Conservation (phyloP, 2,888 invertebrate genomes). For the Pyrrhia umbra region DNA sequence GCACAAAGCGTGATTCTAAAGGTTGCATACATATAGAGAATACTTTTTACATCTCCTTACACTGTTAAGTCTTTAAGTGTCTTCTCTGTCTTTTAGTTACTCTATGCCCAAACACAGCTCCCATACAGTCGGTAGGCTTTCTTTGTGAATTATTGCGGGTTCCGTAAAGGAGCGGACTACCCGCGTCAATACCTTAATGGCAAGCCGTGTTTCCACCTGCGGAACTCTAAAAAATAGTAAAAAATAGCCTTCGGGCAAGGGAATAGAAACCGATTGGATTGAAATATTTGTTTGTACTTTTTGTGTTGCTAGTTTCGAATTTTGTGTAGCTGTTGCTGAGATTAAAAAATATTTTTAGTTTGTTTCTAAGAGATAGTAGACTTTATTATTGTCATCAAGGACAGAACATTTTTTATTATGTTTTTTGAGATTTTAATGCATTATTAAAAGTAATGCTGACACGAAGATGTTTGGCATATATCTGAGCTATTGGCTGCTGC, state of each 20-base stretch:
- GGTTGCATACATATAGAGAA: too few species aligned
- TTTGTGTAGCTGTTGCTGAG: neutral
- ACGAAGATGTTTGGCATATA: too few species aligned
- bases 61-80: too few species aligned
- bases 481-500: too few species aligned
- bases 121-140: conserved; percentile 79
- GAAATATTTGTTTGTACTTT: conserved; percentile 47
- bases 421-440: neutral
- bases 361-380: too few species aligned
- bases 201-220: conserved; percentile 75
- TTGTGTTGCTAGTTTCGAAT: conserved; percentile 7
- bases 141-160: conserved; percentile 89
- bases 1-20: too few species aligned
- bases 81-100: conserved; percentile 37
- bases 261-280: conserved; percentile 67
- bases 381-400: neutral
- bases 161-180: conserved; percentile 73
- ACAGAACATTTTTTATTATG: neutral
- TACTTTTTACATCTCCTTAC: too few species aligned
- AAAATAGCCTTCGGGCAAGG: conserved; percentile 69
- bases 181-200: conserved; percentile 88
- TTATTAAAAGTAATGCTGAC: neutral
- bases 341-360: neutral
- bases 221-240: conserved; percentile 81
- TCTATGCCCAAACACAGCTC: conserved; percentile 76